Base-by-base conservation (phyloP, 23 tunicate species). In the Diplosoma virens region DNA sequence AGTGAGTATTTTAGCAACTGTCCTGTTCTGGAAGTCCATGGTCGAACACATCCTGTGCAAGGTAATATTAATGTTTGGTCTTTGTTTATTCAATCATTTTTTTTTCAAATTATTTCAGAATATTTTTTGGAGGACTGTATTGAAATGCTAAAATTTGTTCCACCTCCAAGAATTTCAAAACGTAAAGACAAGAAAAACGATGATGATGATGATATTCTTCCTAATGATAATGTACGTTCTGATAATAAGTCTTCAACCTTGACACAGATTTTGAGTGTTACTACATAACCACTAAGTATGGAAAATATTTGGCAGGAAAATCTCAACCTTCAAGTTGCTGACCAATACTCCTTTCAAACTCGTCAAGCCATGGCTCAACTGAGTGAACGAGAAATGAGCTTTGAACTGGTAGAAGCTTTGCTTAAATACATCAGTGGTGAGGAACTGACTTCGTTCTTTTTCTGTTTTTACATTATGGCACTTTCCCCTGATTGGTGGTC, bases 51-150 rank as follows among this genome's bases (percentile, higher is more conserved):
- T 37, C 84, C 94, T 18, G 98, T 93, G 32, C 81, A 89, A 72
- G 96, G 96, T 82, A n/a, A 54, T 41, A 14, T 41, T 41, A 7
- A 9, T 41, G 50, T 41, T 41, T 41, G 11, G 14, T 9, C 50
- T 41, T 41, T 14, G 9, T 41, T 41, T 41, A 9, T 41, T 9
- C 50, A 9, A 41, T 14, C 50, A 41, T 41, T 41, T 41, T 41
- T 41, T 41, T 41, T 41, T 41, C 50, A 41, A 41, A 7, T 14
- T 7, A 41, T 41, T 41, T 9, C 31, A 93, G 94, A 93, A 75
- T 93, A 93, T 55, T 93, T 93, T 68, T 21, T 93, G 82, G 98
- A 93, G 29, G 98, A 93, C 41, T 86, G 93, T 72, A 86, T 93
- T 25, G 94, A 93, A 32, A 93, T 93, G 98, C 50, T 93, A 59